Base-by-base conservation (phyloP, 30 jellyfish, hydroid and myxozoan species). In the Cassiopea xamachana region DNA sequence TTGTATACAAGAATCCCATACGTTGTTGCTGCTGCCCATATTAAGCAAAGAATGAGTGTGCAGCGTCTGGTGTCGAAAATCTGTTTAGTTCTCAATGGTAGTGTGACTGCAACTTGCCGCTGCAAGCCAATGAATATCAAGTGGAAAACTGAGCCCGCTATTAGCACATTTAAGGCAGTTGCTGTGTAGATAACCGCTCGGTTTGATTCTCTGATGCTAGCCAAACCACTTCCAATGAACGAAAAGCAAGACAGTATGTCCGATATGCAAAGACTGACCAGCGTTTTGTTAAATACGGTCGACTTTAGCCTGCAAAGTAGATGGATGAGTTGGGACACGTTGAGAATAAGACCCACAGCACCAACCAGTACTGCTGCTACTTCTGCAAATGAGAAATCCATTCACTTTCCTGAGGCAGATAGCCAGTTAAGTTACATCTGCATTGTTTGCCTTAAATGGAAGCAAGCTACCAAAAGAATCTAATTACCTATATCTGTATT, bases 221-320 rank as follows among this genome's bases (percentile, higher is more conserved):
- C 80, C 7, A 71, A 6, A 39, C 80, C 55, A 71, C 7, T 19
- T 16, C 58, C 15, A 7, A 43, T 71, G 16, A 71, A 43, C 18
- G 55, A 71, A 2, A 71, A 10, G 80, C 80, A 71, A 19, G 80
- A 71, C 15, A 71, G 55, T 3, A 71, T 1, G 39, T 71, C 80
- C 39, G 80, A 71, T 10, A 71, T 18, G 55, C 80, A n/a, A 71
- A 71, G 80, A 39, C 80, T 71, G 17, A 71, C 50, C 7, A 71
- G 51, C 5, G 80, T 71, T 71, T 27, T n/a, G 80, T 71, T 71
- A 16, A 71, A 71, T 14, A 43, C 80, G 0, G 80, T 71, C 15
- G 39, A 0, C 0, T 71, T 51, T 27, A 15, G 0, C 1, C n/a
- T 17, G 50, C 80, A 55, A 43, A 71, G 60, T 27, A 71, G 27